phyloP scores from a whole-genome alignment of 2,888 invertebrate species.

The Papilio gigon region DNA sequence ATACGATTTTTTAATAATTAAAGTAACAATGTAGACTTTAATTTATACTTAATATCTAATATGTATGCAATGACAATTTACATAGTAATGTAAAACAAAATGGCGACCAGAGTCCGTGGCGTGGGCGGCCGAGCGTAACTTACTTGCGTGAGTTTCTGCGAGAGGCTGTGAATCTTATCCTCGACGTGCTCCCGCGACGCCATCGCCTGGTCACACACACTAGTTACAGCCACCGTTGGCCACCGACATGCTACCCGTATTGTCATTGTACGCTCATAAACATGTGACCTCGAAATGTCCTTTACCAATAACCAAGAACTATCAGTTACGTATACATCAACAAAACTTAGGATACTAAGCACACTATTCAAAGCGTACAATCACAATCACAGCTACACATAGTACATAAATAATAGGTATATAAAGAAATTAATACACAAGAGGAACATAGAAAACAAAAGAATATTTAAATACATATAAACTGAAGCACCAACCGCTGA shows the following conservation, averaged over 20 bases:
- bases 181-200: slow-evolving; percentile 87
- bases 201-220: slow-evolving; percentile 85
- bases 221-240: slow-evolving; percentile 67
- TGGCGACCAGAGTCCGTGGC: slow-evolving; percentile 56
- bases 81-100: slow-evolving; percentile 1
- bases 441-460: slow-evolving; percentile 62
- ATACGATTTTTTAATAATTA: no score
- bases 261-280: slow-evolving; percentile 64
- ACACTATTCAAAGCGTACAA: slow-evolving; percentile 61
- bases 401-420: slow-evolving; percentile 62
- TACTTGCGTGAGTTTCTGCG: slow-evolving; percentile 88
- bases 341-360: no score
- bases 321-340: no score
- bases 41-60: no score
- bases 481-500: slow-evolving; percentile 81
- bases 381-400: slow-evolving; percentile 68
- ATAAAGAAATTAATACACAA: slow-evolving; percentile 70
- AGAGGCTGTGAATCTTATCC: slow-evolving; percentile 88
- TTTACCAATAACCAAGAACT: slow-evolving; percentile 5
- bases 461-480: slow-evolving; percentile 68
- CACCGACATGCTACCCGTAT: slow-evolving; percentile 65
- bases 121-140: slow-evolving; percentile 71
- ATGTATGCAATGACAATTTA: background rate
- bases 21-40: no score
- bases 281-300: slow-evolving; percentile 13